Percentiles rank a stretch among this genome's conserved stretches.
Conservation (phyloP, 2,113 vertebrate species). For the Chrysochloris asiatica region DNA sequence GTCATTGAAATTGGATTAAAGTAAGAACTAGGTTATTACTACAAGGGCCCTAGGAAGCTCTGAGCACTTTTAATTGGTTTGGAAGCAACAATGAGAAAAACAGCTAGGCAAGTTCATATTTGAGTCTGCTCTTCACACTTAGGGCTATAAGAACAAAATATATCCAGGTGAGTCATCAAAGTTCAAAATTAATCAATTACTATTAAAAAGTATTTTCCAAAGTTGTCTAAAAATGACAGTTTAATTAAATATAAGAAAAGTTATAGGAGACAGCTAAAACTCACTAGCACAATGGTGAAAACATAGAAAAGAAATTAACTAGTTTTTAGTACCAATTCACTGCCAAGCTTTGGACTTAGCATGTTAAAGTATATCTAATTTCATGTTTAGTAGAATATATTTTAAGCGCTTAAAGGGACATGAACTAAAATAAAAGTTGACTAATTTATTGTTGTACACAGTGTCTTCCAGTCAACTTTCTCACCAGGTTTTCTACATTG, state of each 20-base stretch:
- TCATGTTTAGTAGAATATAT: neutral
- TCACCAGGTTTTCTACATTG: too few relatives aligned
- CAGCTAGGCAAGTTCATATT: slow-evolving; percentile 49
- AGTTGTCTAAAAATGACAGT: slow-evolving; percentile 13
- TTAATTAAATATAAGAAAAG: slow-evolving; percentile 71
- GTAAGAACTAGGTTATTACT: slow-evolving; percentile 60
- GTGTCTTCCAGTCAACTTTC: neutral
- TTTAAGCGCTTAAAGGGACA: too few relatives aligned
- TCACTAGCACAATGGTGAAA: neutral
- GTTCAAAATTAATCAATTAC: slow-evolving; percentile 59
- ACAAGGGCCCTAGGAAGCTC: slow-evolving; percentile 43
- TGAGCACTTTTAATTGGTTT: slow-evolving; percentile 71
- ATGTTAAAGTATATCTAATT: neutral
- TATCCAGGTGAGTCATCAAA: slow-evolving; percentile 27
- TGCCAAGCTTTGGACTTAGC: neutral
- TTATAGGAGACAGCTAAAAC: neutral
- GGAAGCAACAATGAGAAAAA: slow-evolving; percentile 60
- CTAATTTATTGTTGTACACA: neutral
- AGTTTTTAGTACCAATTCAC: neutral
- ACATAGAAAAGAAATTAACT: neutral
- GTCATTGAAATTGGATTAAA: slow-evolving; percentile 61
- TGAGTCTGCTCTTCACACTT: slow-evolving; percentile 40
- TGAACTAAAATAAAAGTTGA: neutral
- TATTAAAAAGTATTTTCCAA: slow-evolving; percentile 24
- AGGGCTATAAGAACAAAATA: slow-evolving; percentile 28